Base-by-base conservation (phyloP, 2,888 invertebrate genomes). In the Ichneumon xanthorius region DNA sequence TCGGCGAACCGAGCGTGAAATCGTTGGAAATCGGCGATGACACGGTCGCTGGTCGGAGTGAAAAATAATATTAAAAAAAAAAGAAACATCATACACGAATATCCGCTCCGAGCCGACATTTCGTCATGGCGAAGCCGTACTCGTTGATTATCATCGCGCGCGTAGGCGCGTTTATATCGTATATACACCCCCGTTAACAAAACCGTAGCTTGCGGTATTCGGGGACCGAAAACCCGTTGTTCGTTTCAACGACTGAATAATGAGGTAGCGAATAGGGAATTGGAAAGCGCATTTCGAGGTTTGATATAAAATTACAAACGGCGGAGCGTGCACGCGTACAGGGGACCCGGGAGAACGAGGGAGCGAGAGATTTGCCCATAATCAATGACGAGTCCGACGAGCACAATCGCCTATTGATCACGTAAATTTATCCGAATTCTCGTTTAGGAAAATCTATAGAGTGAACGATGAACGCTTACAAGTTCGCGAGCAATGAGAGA, bases 351-450 rank as follows among this genome's bases (percentile, higher is more conserved):
- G 14, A 19, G 26, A 72, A 33, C 4, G 26, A 40, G 53, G 9
- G 30, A 19, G 7, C 53, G 55, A 19, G 55, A 19, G 53, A 72
- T 67, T 19, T 19, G 33, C 19, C 33, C 22, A 61, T 68, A 22
- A 48, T 48, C 80, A 73, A 70, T 53, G 70, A 79, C 65, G 85
- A 79, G 58, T 76, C 73, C 79, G 67, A 37, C 50, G 58, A 76
- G 67, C 76, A 67, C 76, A 82, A 85, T 82, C 67, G 76, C 37
- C 40, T 71, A 85, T 85, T 82, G 76, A 85, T 79, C 67, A 67
- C 67, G 80, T 76, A 82, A 82, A 79, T 76, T 82, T 80, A 67
- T 82, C 82, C 76, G 71, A 82, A 82, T 75, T 77, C 72, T 48
- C 65, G 45, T 50, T 33, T 45, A 45, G 63, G 14, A 72, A 45